Conservation (phyloP, 2,113 vertebrate species). For the Daphoenositta chrysoptera region DNA sequence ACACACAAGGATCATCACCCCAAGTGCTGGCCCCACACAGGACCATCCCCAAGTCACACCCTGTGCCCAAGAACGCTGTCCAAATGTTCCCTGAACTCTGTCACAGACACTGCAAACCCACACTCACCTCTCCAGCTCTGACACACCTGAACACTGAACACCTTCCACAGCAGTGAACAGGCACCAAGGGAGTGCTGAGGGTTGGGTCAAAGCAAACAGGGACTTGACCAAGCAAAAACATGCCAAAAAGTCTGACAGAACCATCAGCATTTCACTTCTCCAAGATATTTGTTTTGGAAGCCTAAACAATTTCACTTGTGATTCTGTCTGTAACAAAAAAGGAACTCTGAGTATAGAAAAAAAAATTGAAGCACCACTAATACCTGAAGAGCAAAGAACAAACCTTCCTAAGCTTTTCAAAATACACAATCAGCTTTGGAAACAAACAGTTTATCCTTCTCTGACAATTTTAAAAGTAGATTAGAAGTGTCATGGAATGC, state of each 20-base stretch:
- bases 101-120: accelerated
- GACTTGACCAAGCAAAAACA: not conserved
- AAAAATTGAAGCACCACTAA: not conserved
- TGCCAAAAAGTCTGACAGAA: not conserved
- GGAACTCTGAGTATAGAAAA: not conserved
- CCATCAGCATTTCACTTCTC: not conserved
- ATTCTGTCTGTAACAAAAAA: not conserved
- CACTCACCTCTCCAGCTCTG: not conserved
- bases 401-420: not conserved
- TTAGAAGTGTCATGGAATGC: not conserved
- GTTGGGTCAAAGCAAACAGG: not conserved
- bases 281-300: not conserved
- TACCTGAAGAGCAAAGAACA: not conserved
- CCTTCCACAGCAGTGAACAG: not conserved
- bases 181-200: not conserved
- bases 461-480: not conserved
- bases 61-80: not conserved
- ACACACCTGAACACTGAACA: accelerated
- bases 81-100: too few species aligned
- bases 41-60: not conserved
- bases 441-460: not conserved
- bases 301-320: not conserved
- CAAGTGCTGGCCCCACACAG: not conserved
- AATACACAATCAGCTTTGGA: not conserved
- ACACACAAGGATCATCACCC: too few species aligned